phyloP scores from a whole-genome alignment of 37 sponge, comb jelly and placozoan species.

The Haliclona indistincta region DNA sequence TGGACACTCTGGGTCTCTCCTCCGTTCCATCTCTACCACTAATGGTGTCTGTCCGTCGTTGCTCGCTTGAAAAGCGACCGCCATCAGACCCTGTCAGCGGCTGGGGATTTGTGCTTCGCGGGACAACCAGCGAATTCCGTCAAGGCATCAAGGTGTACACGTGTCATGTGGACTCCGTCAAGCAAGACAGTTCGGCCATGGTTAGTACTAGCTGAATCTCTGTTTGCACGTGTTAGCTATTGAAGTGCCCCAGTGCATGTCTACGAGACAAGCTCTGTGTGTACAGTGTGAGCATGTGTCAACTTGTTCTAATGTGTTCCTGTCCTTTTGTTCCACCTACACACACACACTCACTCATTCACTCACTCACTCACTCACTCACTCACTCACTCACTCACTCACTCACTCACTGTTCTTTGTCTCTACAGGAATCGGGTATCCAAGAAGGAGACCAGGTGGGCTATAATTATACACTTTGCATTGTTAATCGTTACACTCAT shows the following conservation, averaged over 20 bases:
- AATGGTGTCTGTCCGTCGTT: constrained; percentile 7
- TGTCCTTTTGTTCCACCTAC: too few relatives aligned
- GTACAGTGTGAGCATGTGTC: too few relatives aligned
- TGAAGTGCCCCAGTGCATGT: too few relatives aligned
- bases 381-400: background rate
- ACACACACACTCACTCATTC: too few relatives aligned
- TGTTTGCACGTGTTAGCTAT: too few relatives aligned
- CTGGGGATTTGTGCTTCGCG: constrained; percentile 46
- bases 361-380: too few relatives aligned
- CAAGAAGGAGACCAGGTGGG: constrained; percentile 53
- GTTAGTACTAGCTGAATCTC: constrained; percentile 7
- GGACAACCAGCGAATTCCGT: constrained; percentile 47
- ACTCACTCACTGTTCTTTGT: background rate
- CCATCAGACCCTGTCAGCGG: background rate
- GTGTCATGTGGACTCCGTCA: constrained; percentile 47
- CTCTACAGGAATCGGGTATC: constrained; percentile 17
- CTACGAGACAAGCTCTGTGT: background rate
- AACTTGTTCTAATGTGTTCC: too few relatives aligned
- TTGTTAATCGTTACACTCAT: background rate
- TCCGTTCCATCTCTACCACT: constrained; percentile 18
- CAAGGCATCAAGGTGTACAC: constrained; percentile 40
- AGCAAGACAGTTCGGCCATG: constrained; percentile 41
- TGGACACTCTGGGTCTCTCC: background rate
- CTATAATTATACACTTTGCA: background rate
- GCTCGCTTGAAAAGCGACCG: constrained; percentile 11